Percentiles rank a stretch among this genome's conserved stretches.
Evolutionary conservation across 2,797 vertebrate genomes (phyloP).

Genomic region (Platalea minor): DNA sequence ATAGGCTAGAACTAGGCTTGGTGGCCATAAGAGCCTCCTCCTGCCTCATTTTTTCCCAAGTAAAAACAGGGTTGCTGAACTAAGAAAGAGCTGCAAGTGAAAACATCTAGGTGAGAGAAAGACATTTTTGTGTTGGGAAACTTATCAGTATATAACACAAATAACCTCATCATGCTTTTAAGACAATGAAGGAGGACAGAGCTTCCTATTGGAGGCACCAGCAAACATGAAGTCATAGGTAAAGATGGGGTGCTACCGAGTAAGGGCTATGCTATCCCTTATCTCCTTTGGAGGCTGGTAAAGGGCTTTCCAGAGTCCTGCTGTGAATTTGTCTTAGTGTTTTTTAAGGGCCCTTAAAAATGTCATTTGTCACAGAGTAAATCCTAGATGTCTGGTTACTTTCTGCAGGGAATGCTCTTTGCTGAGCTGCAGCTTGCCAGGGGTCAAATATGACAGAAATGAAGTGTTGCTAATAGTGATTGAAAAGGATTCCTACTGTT

Average conservation of each 20-base stretch:
- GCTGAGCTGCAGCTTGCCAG: conserved; percentile 71
- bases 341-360: conserved; percentile 76
- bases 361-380: conserved; percentile 81
- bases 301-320: conserved; percentile 31
- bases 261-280: neutral
- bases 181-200: neutral
- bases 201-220: neutral
- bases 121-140: neutral
- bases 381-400: conserved; percentile 73
- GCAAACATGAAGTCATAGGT: neutral
- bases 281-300: neutral
- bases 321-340: conserved; percentile 82
- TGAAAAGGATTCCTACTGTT: conserved; percentile 86
- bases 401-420: conserved; percentile 78
- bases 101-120: neutral
- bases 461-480: conserved; percentile 83
- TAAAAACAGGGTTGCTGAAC: neutral
- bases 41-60: neutral
- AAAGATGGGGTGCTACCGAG: neutral
- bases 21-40: neutral
- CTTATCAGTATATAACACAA: neutral
- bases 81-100: neutral
- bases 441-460: conserved; percentile 85
- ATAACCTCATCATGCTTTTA: neutral
- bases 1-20: neutral